These are phyloP conservation scores for Sapayoa aenigma DNA, from an alignment of 2,113 vertebrate genomes.

Conservation along the genomic window DNA sequence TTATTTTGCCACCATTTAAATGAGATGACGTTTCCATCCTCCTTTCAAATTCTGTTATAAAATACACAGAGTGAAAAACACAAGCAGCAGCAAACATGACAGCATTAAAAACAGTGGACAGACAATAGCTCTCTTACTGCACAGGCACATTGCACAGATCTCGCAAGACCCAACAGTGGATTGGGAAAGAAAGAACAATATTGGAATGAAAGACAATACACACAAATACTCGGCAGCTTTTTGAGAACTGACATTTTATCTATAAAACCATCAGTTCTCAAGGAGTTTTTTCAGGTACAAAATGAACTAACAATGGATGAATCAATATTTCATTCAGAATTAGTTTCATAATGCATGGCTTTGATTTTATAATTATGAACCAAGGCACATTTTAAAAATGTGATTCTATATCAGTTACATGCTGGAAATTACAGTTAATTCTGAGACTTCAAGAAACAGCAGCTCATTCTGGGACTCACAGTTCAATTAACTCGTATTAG, in stretches of 20 bases:
- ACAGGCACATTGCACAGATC: rapidly evolving
- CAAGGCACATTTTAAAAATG: not conserved
- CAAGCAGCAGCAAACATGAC: not conserved
- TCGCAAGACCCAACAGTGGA: not conserved
- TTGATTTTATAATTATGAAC: not conserved
- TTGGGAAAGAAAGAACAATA: not conserved
- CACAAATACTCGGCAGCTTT: not conserved
- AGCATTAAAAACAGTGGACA: not conserved
- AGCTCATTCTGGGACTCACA: not conserved
- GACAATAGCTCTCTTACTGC: not conserved
- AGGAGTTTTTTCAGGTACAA: not conserved
- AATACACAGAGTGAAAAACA: not conserved
- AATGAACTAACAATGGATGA: not conserved
- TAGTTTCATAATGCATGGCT: not conserved
- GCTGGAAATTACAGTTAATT: not conserved
- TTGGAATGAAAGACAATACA: not conserved
- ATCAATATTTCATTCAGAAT: not conserved
- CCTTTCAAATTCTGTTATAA: not conserved
- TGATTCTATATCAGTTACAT: not conserved
- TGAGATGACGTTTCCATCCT: not conserved
- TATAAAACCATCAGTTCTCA: not conserved
- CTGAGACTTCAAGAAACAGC: not conserved
- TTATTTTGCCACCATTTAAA: not conserved
- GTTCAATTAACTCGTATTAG: not conserved
- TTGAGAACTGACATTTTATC: not conserved